Evolutionary conservation across 1,140 invertebrate species (phyloP).

Genomic region (Aphelenchoides besseyi): DNA sequence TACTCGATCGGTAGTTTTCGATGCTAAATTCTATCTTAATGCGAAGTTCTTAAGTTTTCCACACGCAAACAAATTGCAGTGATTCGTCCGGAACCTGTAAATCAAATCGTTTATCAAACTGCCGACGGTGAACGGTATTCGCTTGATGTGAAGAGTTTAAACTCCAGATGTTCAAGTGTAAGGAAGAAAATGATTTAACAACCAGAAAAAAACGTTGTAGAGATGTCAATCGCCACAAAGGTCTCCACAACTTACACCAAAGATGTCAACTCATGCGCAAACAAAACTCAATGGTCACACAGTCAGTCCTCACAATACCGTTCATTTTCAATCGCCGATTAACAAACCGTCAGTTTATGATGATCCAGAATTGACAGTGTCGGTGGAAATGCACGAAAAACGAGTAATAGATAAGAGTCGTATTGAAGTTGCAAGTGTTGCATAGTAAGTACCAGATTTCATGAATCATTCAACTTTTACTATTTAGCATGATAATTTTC

Average conservation of each 20-base stretch:
- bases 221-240: neutral
- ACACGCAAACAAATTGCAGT: conserved; percentile 46
- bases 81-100: conserved; percentile 22
- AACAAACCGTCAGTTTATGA: conserved; percentile 11
- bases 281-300: conserved; percentile 1
- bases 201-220: neutral
- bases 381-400: conserved; percentile 49
- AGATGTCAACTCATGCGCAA: neutral
- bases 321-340: conserved; percentile 18
- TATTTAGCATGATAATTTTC: conserved; percentile 69
- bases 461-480: neutral
- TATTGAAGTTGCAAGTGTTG: conserved; percentile 48
- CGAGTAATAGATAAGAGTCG: conserved; percentile 46
- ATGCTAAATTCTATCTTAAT: conserved; percentile 15
- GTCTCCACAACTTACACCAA: conserved; percentile 7
- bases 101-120: conserved; percentile 31
- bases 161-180: neutral
- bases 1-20: conserved; percentile 39
- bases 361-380: conserved; percentile 37
- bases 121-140: conserved; percentile 8
- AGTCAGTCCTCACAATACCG: neutral
- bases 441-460: conserved; percentile 19
- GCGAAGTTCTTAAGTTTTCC: conserved; percentile 47
- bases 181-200: neutral
- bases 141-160: conserved; percentile 13